Evolutionary conservation across 2,113 vertebrate species (phyloP).

Genomic region (Neodon shergylaensis): DNA sequence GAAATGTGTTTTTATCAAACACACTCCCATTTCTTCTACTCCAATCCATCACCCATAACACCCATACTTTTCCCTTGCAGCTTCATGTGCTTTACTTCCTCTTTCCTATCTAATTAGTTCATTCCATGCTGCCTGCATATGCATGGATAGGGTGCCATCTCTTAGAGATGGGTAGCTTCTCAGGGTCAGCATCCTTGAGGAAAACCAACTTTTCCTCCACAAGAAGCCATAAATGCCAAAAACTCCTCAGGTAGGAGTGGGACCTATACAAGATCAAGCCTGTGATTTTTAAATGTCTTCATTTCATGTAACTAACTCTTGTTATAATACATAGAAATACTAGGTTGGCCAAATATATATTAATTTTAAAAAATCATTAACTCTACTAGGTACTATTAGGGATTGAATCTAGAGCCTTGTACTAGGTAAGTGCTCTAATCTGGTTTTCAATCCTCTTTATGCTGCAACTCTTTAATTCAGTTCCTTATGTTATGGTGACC

Average conservation of each 20-base stretch:
- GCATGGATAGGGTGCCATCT: background rate
- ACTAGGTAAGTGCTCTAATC: background rate
- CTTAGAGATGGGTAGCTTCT: background rate
- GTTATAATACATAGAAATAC: background rate
- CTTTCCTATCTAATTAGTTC: background rate
- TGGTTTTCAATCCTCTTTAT: no score
- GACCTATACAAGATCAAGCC: background rate
- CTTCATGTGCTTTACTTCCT: background rate
- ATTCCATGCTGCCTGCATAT: background rate
- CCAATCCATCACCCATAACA: no score
- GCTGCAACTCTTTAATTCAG: no score
- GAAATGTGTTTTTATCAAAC: background rate
- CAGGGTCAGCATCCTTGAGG: background rate
- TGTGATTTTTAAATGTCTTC: background rate
- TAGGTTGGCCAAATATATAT: background rate
- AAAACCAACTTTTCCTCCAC: background rate
- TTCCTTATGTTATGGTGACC: no score
- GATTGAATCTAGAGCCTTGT: background rate
- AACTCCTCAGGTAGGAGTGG: background rate
- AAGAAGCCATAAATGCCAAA: background rate
- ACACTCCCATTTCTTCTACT: background rate
- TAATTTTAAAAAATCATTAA: background rate
- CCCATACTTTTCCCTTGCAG: background rate
- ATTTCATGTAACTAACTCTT: background rate
- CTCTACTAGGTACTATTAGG: background rate